Base-by-base conservation (phyloP, 2,888 invertebrate genomes). In the Spisula solida region DNA sequence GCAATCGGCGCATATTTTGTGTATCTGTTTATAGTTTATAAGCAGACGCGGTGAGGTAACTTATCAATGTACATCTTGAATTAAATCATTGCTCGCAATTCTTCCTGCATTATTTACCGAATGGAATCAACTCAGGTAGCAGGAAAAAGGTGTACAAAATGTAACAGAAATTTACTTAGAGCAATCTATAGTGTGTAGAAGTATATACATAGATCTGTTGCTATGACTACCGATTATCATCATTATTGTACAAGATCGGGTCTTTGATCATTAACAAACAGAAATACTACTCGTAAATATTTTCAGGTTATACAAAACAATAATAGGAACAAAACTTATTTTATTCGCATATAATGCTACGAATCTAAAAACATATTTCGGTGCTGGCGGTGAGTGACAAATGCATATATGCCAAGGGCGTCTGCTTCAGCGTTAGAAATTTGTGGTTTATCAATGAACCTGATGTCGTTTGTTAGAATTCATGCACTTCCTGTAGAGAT, bases 141-240 rank as follows among this genome's bases (percentile, higher is more conserved):
- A 78, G 79, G 85, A 41, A 85, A 56, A 85, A 79, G 55, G 85
- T 85, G 78, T 85, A 78, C 55, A 55, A 34, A 85, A 79, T 34
- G 31, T 34, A 79, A 75, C 56, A 85, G 56, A 79, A 47, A 75
- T 55, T 20, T 41, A 56, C 70, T 55, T 34, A 10, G 80, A 80
- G 80, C 29, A 34, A 29, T n/a, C n/a, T 34, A 78, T 41, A 56
- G 47, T 85, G 85, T 85, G 85, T 85, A 79, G 83, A 85, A 51
- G 41, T 14, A 82, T 90, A 87, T 90, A 87, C 87, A 87, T 90
- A 90, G 81, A 83, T 85, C 20, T 79, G 89, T 90, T 90, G 66
- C 89, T 82, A 90, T 90, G 85, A 48, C 56, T 60, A 90, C 89
- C 18, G 60, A 89, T 85, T 78, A 85, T 78, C 75, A 85, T 85